Conservation (phyloP, 2,888 invertebrate genomes). For the Pinctada fucata region DNA sequence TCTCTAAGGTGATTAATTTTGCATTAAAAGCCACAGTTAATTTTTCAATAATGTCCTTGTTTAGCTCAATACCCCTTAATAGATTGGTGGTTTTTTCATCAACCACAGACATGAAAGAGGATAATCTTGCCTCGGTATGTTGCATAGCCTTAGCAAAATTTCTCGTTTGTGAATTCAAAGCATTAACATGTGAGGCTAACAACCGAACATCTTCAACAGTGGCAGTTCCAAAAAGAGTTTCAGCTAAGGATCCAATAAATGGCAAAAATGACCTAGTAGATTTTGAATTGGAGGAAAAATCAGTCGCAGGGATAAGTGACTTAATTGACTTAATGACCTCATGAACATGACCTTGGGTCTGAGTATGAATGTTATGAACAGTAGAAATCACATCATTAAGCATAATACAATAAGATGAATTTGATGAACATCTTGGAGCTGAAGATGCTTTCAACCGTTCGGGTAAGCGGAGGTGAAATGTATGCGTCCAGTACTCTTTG, state of each 20-base stretch:
- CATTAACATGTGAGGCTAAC: conserved; percentile 17
- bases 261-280: not conserved
- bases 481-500: conserved; percentile 19
- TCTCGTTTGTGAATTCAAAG: conserved; percentile 9
- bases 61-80: not conserved
- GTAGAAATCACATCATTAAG: conserved; percentile 16
- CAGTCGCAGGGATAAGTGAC: conserved; percentile 12
- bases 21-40: not conserved
- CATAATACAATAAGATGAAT: conserved; percentile 9
- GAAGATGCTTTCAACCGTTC: not conserved
- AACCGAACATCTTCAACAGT: conserved; percentile 8
- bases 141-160: conserved; percentile 1
- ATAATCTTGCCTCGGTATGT: conserved; percentile 6
- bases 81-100: conserved; percentile 4
- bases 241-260: not conserved
- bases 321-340: conserved; percentile 23
- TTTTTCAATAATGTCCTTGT: not conserved
- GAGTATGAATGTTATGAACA: conserved; percentile 19
- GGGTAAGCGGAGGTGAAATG: conserved; percentile 22
- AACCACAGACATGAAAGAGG: conserved; percentile 11
- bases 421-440: conserved; percentile 7
- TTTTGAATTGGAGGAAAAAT: not conserved
- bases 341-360: conserved; percentile 11
- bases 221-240: conserved; percentile 1
- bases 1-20: not conserved